Evolutionary conservation across 2,888 invertebrate genomes (phyloP).

Genomic region (Drosophila fulvimacula): DNA sequence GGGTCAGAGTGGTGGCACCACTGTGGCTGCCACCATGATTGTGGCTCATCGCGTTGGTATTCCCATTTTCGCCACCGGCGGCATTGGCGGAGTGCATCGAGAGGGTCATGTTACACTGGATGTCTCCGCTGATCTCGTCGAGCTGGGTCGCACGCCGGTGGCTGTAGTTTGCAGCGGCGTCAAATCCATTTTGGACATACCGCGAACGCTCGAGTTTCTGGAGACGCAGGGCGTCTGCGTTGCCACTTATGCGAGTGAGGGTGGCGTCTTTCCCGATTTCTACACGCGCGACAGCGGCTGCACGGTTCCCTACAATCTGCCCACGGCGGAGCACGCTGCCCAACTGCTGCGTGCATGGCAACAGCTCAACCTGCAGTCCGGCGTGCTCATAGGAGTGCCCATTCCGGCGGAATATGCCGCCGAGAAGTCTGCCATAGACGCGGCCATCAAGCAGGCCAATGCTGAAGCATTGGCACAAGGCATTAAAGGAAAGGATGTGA

Average conservation of each 20-base stretch:
- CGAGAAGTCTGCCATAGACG: constrained; percentile 86
- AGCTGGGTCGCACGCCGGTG: constrained; percentile 94
- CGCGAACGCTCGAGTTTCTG: constrained; percentile 96
- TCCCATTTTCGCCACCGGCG: constrained; percentile 97
- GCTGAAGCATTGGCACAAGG: constrained; percentile 87
- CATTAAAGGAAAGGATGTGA: constrained; percentile 94
- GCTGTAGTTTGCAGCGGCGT: constrained; percentile 98
- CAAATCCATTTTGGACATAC: constrained; percentile 98
- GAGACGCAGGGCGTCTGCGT: constrained; percentile 98
- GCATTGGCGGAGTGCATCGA: constrained; percentile 95
- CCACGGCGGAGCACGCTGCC: constrained; percentile 89
- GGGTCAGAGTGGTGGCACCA: constrained; percentile 94
- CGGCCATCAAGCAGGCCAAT: constrained; percentile 90
- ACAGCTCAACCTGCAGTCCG: constrained; percentile 87
- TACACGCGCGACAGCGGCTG: constrained; percentile 92
- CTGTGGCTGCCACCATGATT: constrained; percentile 97
- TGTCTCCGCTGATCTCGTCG: constrained; percentile 96
- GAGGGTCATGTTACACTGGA: constrained; percentile 94
- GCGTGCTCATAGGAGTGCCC: constrained; percentile 95
- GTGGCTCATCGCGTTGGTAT: constrained; percentile 93
- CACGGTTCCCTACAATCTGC: constrained; percentile 89
- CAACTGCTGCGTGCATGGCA: constrained; percentile 87
- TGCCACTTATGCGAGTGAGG: constrained; percentile 89
- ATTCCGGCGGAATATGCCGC: constrained; percentile 90
- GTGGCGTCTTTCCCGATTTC: constrained; percentile 95